These are phyloP conservation scores for Andrena dorsata DNA, from an alignment of 2,888 invertebrate species.

Conservation along the genomic window DNA sequence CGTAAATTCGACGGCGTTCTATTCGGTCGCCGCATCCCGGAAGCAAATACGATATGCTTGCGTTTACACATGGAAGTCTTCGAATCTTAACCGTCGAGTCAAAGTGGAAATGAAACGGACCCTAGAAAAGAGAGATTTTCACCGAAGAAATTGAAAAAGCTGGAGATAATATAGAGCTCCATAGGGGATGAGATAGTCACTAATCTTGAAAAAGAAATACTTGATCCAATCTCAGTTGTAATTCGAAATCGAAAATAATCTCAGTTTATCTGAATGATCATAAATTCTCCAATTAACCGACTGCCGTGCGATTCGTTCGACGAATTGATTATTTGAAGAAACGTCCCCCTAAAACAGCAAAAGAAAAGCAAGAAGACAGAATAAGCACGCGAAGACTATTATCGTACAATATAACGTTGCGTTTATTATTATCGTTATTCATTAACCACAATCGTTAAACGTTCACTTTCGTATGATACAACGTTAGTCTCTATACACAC, in stretches of 20 bases:
- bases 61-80: neutral
- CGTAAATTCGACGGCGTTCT: neutral
- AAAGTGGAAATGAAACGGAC: too few species aligned
- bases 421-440: constrained; percentile 82
- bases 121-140: too few species aligned
- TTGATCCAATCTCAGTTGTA: too few species aligned
- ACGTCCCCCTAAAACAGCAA: neutral
- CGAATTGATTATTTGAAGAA: constrained; percentile 29
- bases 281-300: too few species aligned
- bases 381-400: constrained; percentile 27
- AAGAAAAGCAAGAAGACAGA: neutral
- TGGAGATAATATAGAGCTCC: too few species aligned
- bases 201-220: too few species aligned
- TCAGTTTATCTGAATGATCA: too few species aligned
- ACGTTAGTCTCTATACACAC: constrained; percentile 80
- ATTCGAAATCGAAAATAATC: too few species aligned
- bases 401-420: constrained; percentile 82
- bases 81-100: neutral
- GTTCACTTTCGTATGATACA: constrained; percentile 80
- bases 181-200: too few species aligned
- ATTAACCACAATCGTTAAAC: constrained; percentile 81
- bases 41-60: neutral
- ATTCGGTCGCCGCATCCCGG: neutral
- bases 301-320: neutral
- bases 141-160: too few species aligned